phyloP scores from a whole-genome alignment of 1,140 invertebrate species.

The Cydia fagiglandana region DNA sequence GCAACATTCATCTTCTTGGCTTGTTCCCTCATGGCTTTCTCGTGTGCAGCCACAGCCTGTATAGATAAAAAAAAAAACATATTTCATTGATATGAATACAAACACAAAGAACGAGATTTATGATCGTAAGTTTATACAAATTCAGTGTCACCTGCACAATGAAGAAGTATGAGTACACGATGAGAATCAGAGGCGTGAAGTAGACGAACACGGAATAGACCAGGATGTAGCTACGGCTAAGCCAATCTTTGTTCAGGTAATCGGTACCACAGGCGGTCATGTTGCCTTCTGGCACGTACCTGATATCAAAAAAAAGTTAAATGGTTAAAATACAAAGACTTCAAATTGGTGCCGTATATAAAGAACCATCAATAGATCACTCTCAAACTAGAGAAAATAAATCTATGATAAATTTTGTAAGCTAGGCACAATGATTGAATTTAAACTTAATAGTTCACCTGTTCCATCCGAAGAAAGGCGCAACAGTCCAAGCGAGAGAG shows the following conservation, averaged over 20 bases:
- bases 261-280: conserved; percentile 91
- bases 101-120: too few species aligned
- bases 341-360: too few species aligned
- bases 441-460: conserved; percentile 63
- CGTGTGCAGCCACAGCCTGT: conserved; percentile 84
- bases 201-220: conserved; percentile 83
- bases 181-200: conserved; percentile 82
- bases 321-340: neutral
- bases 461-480: conserved; percentile 85
- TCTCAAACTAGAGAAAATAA: too few species aligned
- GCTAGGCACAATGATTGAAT: too few species aligned
- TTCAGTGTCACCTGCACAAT: conserved; percentile 82
- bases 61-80: conserved; percentile 33
- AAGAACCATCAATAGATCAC: too few species aligned
- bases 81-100: neutral
- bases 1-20: conserved; percentile 87
- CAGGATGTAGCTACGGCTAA: conserved; percentile 83
- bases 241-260: conserved; percentile 84
- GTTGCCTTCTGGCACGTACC: conserved; percentile 90
- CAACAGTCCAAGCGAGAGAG: conserved; percentile 84
- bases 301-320: conserved; percentile 36
- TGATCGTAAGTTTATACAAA: neutral
- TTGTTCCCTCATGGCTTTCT: conserved; percentile 85
- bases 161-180: conserved; percentile 86
- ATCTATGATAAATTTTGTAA: neutral